Evolutionary conservation across 2,888 invertebrate species (phyloP), one percentile per base, ranked within the genome.

Genomic region (Zootermopsis nevadensis): DNA sequence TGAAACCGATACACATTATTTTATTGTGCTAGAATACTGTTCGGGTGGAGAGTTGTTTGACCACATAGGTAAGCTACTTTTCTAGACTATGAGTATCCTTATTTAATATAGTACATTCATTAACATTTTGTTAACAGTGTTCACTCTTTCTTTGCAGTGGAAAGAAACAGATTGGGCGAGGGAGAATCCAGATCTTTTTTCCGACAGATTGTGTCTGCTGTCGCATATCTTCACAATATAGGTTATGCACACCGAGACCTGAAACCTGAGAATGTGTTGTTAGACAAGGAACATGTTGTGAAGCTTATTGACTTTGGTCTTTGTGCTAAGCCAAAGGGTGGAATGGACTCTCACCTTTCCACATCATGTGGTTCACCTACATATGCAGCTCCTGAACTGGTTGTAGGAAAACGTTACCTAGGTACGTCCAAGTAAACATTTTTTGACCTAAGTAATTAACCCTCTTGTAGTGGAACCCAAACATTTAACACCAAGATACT

Each of bases 261-360:
- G 67, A 96, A 96, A 89, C 96, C 96, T n/a, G 96, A 96, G 89
- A 96, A 96, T 89, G 92, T 96, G 79, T 89, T 96, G 77, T 89
- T 96, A 81, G 95, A 95, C 89, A 93, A 92, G 86, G 92, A 94
- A 77, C 93, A 95, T 87, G 93, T 94, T 87, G 89, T 96, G 80
- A 96, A 96, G 88, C 89, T 96, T 82, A 96, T 96, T 86, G 96
- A 96, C 89, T 96, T 96, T 91, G 96, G 96, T 30, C 90, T 96
- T 74, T 96, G 96, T 90, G 95, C 96, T 12, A 93, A 93, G 87
- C 92, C 93, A 2, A 90, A 91, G 87, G 94, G 93, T 85, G 94
- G 94, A 24, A 92, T 94, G 89, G 91, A 92, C 67, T 88, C 88
- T 4, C 89, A 88, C 48, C 86, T 91, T 77, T 88, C 88, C n/a